phyloP scores from a whole-genome alignment of 2,797 vertebrate genomes.

The Pterois miles region DNA sequence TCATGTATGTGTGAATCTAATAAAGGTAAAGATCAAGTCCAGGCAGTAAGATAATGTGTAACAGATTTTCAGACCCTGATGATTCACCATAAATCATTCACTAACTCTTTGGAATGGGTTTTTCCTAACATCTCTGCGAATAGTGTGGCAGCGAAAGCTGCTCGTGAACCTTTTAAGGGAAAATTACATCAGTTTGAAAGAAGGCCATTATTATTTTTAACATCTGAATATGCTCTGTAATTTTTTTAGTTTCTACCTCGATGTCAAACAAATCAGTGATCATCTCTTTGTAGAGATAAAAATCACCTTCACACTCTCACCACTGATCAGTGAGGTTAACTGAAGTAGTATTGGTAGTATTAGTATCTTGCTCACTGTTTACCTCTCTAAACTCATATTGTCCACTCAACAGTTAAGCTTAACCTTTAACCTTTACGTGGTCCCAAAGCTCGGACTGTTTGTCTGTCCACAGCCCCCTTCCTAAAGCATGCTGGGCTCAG shows the following conservation, averaged over 20 bases:
- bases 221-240: neutral
- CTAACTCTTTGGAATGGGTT: constrained; percentile 47
- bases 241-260: neutral
- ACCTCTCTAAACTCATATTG: constrained; percentile 14
- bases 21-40: neutral
- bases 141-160: constrained; percentile 6
- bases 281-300: neutral
- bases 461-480: constrained; percentile 50
- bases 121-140: constrained; percentile 41
- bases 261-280: neutral
- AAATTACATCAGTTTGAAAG: constrained; percentile 52
- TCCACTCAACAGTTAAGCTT: neutral
- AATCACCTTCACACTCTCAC: neutral
- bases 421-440: neutral
- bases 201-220: constrained; percentile 7
- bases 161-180: constrained; percentile 22
- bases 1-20: neutral
- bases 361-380: neutral
- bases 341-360: neutral
- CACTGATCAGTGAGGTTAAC: neutral
- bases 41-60: constrained; percentile 69
- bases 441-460: constrained; percentile 20
- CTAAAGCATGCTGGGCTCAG: constrained; percentile 58
- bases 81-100: constrained; percentile 72
- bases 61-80: constrained; percentile 58